Evolutionary conservation across 2,113 vertebrate genomes (phyloP).

Genomic region (Passer domesticus): DNA sequence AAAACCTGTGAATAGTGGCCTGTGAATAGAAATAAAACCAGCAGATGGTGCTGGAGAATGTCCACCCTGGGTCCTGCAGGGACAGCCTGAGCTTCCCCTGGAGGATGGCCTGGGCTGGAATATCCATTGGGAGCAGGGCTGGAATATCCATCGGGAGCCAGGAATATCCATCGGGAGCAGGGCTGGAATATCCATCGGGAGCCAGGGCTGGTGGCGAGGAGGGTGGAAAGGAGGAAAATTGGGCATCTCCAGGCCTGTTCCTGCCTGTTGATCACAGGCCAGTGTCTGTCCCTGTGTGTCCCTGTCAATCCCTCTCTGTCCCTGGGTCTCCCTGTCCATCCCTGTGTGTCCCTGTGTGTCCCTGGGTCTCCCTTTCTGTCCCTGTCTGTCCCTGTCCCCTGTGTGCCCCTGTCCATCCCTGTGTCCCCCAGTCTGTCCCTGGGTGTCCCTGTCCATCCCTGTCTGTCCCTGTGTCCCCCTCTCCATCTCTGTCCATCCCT

Average conservation of each 20-base stretch:
- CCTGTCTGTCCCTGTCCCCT: too few relatives aligned
- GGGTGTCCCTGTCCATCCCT: too few relatives aligned
- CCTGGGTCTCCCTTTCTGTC: too few relatives aligned
- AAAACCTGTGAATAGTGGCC: background rate
- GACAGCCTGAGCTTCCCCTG: rapidly evolving
- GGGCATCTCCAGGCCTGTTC: background rate
- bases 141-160: rapidly evolving
- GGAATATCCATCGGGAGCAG: too few relatives aligned
- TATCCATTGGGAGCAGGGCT: rapidly evolving
- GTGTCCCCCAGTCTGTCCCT: too few relatives aligned
- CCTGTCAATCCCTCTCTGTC: too few relatives aligned
- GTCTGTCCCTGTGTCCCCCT: background rate
- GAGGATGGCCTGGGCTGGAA: background rate
- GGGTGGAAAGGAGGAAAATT: rapidly evolving
- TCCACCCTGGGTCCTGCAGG: background rate
- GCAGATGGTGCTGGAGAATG: slow-evolving; percentile 49
- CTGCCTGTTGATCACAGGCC: rapidly evolving
- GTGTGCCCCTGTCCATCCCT: too few relatives aligned
- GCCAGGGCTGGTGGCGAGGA: too few relatives aligned
- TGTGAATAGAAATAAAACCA: background rate
- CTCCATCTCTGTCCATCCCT: background rate
- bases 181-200: rapidly evolving
- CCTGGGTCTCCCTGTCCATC: too few relatives aligned
- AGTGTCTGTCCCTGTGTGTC: background rate
- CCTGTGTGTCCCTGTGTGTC: too few relatives aligned